These are phyloP conservation scores for Hydropotes inermis DNA, from an alignment of 2,113 vertebrate genomes.

Conservation along the genomic window DNA sequence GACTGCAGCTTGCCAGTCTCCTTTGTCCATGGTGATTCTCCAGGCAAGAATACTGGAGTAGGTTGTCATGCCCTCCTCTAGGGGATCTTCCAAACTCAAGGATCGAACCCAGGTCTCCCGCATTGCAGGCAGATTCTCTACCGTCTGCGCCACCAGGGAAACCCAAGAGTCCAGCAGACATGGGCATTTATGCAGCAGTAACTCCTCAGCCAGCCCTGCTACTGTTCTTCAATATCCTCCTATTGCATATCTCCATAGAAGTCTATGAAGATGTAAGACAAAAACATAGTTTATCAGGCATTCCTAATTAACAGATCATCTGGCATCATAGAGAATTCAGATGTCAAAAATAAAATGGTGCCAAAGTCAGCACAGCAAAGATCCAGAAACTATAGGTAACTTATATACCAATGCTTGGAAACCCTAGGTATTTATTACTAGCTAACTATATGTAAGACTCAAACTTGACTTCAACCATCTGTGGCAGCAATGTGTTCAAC, in stretches of 20 bases:
- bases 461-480: not conserved
- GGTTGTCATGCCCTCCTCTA: not conserved
- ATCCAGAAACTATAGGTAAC: not conserved
- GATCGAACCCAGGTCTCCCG: accelerated
- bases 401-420: not conserved
- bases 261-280: not conserved
- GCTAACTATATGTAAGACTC: not conserved
- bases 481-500: not conserved
- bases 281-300: not conserved
- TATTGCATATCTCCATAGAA: not conserved
- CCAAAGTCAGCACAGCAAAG: not conserved
- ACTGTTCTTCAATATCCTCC: not conserved
- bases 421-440: not conserved
- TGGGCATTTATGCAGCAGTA: not conserved
- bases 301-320: not conserved
- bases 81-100: not conserved
- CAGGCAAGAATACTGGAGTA: not conserved
- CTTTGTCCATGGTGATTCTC: not conserved
- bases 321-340: not conserved
- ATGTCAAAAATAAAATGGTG: not conserved
- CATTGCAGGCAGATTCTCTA: not conserved
- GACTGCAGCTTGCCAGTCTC: not conserved
- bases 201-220: not conserved
- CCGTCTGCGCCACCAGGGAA: not conserved
- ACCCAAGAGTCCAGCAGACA: not conserved